Evolutionary conservation across 2,797 vertebrate species (phyloP), one percentile per base, ranked within the genome.

Genomic region (Pseudochaenichthys georgianus): DNA sequence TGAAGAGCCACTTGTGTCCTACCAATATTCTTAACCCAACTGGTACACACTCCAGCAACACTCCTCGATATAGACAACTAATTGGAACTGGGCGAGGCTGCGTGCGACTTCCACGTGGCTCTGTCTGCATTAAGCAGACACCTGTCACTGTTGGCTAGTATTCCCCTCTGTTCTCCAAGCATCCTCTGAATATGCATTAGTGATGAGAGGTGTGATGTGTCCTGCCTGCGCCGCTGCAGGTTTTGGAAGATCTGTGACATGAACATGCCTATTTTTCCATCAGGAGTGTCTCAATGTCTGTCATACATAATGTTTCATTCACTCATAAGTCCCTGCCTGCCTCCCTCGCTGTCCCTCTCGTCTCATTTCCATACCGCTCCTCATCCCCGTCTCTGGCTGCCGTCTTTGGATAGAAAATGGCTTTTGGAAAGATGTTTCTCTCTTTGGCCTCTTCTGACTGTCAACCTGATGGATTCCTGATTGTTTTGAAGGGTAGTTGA

Each of bases 401-500:
- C 34, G 42, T 71, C 21, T 60, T 82, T 75, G 67, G 75, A 78
- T 78, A 78, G 89, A 88, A 92, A 91, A 89, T 89, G 87, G 83
- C 89, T 88, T 91, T 85, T 88, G 80, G 81, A 70, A 89, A 86
- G 85, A 85, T 81, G 65, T 72, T 78, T 91, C 75, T 81, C 81
- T 88, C 82, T 88, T 74, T 52, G 63, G 79, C 81, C 79, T 87
- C 83, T 80, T 79, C 82, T 80, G 83, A 73, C 92, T 92, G 92
- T 93, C 89, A 90, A 48, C 81, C 73, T 92, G 88, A 92, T 92
- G 87, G 88, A 85, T 92, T 81, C 79, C 67, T 79, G 87, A 92
- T 91, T 91, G 90, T 93, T 92, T 87, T 88, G 88, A 93, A 91
- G 86, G 89, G 79, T 86, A 81, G 89, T 54, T 77, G 80, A 87